Percentiles rank a stretch among this genome's conserved stretches.
Conservation (phyloP, 2,888 invertebrate genomes). For the Eudasyphora cyanicolor region DNA sequence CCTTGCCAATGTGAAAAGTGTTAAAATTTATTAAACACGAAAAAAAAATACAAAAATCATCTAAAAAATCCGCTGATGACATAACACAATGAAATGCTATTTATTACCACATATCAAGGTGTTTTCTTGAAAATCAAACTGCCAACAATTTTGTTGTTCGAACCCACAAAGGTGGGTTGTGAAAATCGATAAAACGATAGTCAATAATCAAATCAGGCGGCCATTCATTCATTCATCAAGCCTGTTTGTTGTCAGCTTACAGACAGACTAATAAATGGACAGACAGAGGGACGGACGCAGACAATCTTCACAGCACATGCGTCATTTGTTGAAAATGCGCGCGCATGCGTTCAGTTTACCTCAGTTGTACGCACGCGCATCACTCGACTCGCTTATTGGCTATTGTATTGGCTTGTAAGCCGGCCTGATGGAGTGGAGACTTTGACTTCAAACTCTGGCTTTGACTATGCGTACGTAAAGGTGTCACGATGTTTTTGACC, state of each 20-base stretch:
- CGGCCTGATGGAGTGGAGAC: neutral
- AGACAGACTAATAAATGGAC: no score
- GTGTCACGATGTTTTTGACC: slow-evolving; percentile 63
- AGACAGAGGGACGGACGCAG: no score
- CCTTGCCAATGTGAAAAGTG: slow-evolving; percentile 28
- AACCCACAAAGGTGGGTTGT: slow-evolving; percentile 11
- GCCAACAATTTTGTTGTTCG: neutral
- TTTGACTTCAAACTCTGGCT: neutral
- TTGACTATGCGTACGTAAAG: slow-evolving; percentile 17
- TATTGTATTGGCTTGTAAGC: neutral
- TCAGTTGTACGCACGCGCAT: slow-evolving; percentile 1
- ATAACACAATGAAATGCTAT: slow-evolving; percentile 17
- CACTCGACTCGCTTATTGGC: slow-evolving; percentile 2
- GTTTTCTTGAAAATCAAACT: neutral
- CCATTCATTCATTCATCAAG: neutral
- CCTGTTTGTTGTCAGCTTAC: neutral
- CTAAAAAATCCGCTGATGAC: slow-evolving; percentile 10
- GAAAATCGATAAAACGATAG: slow-evolving; percentile 7
- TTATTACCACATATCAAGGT: slow-evolving; percentile 17
- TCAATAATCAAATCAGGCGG: neutral
- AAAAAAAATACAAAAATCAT: neutral
- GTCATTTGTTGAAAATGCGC: neutral
- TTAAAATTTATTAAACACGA: slow-evolving; percentile 5
- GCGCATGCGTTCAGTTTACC: neutral
- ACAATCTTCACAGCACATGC: neutral